phyloP scores from a whole-genome alignment of 2,888 invertebrate species.

The Clitarchus hookeri region DNA sequence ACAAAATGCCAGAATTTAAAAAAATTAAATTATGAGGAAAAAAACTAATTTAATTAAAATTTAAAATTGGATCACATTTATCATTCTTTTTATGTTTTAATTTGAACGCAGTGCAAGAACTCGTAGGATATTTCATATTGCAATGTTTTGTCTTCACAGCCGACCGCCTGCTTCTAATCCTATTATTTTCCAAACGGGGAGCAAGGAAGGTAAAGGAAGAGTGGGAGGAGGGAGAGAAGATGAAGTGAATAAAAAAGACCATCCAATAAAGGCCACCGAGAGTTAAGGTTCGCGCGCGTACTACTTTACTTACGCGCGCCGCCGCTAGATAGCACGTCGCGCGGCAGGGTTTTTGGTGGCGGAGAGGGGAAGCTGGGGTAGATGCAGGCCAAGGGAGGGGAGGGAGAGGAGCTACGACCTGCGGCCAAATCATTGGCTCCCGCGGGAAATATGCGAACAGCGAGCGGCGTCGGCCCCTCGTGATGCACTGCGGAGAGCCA shows the following conservation, averaged over 20 bases:
- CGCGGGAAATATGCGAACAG: constrained; percentile 14
- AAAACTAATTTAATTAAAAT: no score
- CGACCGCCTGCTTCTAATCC: background rate
- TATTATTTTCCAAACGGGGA: background rate
- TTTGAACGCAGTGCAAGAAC: no score
- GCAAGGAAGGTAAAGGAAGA: background rate
- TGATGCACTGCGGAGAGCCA: background rate
- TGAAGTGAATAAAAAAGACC: background rate
- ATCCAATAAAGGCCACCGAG: background rate
- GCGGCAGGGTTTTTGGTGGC: background rate
- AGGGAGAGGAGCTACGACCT: background rate
- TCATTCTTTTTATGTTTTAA: no score
- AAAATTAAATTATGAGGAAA: no score
- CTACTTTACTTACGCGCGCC: background rate
- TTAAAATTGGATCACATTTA: no score
- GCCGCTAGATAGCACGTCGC: background rate
- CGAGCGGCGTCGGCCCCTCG: background rate
- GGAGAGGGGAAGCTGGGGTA: background rate
- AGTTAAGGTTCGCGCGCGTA: background rate
- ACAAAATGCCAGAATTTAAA: no score
- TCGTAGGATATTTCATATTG: no score
- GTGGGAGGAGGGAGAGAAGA: background rate
- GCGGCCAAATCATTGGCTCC: background rate
- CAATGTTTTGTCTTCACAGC: no score
- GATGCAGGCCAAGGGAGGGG: background rate